Evolutionary conservation across 2,113 vertebrate genomes (phyloP).

Genomic region (Thymallus thymallus): DNA sequence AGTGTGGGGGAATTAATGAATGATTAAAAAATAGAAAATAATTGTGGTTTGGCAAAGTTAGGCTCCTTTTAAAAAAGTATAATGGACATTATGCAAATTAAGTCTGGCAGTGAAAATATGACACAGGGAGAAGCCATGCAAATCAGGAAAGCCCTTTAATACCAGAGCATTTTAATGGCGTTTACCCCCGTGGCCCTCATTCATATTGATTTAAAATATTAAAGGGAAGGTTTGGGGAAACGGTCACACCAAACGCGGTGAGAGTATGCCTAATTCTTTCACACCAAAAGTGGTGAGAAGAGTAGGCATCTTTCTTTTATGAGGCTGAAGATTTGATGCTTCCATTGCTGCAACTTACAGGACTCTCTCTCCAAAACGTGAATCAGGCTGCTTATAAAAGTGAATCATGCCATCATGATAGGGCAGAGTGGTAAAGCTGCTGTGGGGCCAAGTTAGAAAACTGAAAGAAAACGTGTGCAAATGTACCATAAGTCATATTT

Average conservation of each 20-base stretch:
- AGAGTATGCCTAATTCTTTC: neutral
- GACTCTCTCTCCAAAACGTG: neutral
- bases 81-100: slow-evolving; percentile 55
- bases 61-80: slow-evolving; percentile 25
- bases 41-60: slow-evolving; percentile 29
- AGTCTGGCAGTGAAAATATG: slow-evolving; percentile 39
- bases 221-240: neutral
- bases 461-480: neutral
- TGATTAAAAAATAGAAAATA: slow-evolving; percentile 7
- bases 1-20: neutral
- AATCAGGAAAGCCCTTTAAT: slow-evolving; percentile 39
- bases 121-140: slow-evolving; percentile 37
- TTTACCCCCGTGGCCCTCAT: slow-evolving; percentile 15
- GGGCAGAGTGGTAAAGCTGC: neutral
- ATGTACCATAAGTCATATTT: neutral
- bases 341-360: neutral
- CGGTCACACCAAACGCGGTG: neutral
- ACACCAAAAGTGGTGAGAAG: neutral
- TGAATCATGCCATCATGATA: neutral
- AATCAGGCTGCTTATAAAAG: neutral
- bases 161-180: slow-evolving; percentile 16
- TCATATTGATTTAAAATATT: slow-evolving; percentile 12
- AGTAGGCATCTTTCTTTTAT: neutral
- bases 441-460: neutral
- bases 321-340: neutral